Evolutionary conservation across 2,797 vertebrate species (phyloP), one percentile per base, ranked within the genome.

Genomic region (Enoplosus armatus): DNA sequence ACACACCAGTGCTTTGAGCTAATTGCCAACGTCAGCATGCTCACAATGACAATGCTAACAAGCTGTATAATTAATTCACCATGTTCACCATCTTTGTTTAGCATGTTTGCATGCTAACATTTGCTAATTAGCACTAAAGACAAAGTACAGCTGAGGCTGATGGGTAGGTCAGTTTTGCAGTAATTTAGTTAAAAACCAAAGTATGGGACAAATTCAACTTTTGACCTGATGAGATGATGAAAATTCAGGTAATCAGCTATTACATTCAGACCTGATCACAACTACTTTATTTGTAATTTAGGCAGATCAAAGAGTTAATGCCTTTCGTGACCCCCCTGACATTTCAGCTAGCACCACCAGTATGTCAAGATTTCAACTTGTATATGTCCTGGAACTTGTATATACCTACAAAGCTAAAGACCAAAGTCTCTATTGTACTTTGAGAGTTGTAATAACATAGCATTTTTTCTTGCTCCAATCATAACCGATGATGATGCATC

Each of bases 401-500:
- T 50, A 37, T 9, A 43, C 14, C 5, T n/a, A 27, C 6, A 48
- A 48, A 77, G 59, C 43, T n/a, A 50, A 54, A 54, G 6, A 45
- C 14, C 37, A 48, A 75, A 62, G 33, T 71, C 33, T 48, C 31
- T 24, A 14, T 51, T 69, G 24, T 43, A 41, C 41, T 66, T 66
- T 15, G 15, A 55, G 11, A 63, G 31, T n/a, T 55, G 58, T 55
- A 55, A 29, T 18, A 48, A 66, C 15, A 22, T 31, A 26, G 7
- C 18, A 35, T 14, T 20, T 5, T 65, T 60, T 47, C 8, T 72
- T 50, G 1, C 45, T 27, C 16, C 14, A 60, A 24, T 75, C 65
- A 82, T 66, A 22, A 73, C 43, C 6, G 6, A 53, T 77, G 59
- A 84, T 64, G 41, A 10, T 47, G 50, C 77, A 72, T 73, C 41